Percentiles rank a stretch among this genome's conserved stretches.
Conservation (phyloP, 2,888 invertebrate genomes). For the Protula sp. region DNA sequence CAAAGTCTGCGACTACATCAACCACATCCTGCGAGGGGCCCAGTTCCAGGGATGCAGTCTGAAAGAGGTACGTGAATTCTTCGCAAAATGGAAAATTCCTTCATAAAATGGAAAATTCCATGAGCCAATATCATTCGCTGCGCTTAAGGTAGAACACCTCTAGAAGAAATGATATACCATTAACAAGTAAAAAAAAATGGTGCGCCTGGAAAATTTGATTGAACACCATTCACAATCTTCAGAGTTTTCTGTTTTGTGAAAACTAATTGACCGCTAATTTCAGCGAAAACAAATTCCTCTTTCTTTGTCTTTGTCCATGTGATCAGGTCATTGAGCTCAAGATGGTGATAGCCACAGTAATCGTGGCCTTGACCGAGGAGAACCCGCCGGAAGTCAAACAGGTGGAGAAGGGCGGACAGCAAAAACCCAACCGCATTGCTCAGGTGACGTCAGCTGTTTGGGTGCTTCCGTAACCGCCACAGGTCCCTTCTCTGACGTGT, state of each 20-base stretch:
- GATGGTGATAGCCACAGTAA: constrained; percentile 38
- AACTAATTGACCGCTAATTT: too few relatives aligned
- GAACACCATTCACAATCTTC: too few relatives aligned
- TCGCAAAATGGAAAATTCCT: too few relatives aligned
- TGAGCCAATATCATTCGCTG: too few relatives aligned
- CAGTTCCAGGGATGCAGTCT: constrained; percentile 37
- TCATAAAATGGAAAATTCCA: too few relatives aligned
- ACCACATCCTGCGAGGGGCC: constrained; percentile 47
- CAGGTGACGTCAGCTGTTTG: constrained; percentile 9
- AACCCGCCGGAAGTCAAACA: constrained; percentile 30
- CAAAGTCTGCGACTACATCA: constrained; percentile 51
- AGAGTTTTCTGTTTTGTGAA: too few relatives aligned
- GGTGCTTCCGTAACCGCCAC: too few relatives aligned
- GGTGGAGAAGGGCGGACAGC: constrained; percentile 17
- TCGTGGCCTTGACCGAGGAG: constrained; percentile 46
- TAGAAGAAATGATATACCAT: neutral
- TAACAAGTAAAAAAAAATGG: neutral
- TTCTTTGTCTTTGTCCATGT: too few relatives aligned
- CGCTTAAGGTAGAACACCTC: neutral
- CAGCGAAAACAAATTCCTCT: too few relatives aligned
- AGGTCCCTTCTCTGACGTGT: too few relatives aligned
- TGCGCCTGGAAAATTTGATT: too few relatives aligned
- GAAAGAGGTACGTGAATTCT: constrained; percentile 34
- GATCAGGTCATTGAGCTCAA: constrained; percentile 38
- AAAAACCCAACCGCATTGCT: constrained; percentile 6